These are phyloP conservation scores for Acheta domesticus DNA, from an alignment of 2,888 invertebrate species.

Conservation along the genomic window DNA sequence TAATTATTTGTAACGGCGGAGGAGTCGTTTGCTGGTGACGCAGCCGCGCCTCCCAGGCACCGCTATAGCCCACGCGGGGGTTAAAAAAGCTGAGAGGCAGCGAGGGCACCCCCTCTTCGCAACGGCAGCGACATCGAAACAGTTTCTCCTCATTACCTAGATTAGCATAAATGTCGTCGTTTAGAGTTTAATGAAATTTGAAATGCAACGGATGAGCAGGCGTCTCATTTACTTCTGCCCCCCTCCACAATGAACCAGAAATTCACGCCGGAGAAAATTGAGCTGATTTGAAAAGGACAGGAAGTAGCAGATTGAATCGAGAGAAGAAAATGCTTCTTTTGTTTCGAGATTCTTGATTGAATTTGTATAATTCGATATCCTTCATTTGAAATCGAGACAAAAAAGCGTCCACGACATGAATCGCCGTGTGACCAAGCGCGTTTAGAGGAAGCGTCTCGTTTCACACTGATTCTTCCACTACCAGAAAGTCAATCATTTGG, in stretches of 20 bases:
- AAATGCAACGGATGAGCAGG: neutral
- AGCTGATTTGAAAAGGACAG: neutral
- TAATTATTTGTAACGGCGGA: neutral
- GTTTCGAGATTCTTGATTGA: neutral
- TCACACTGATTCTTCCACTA: neutral
- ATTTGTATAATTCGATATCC: slow-evolving; percentile 6
- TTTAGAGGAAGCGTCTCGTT: neutral
- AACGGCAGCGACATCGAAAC: neutral
- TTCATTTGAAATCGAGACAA: neutral
- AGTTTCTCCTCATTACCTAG: neutral
- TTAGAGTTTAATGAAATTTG: neutral
- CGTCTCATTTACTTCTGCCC: neutral
- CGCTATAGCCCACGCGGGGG: neutral
- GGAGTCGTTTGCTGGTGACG: neutral
- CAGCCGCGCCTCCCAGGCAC: neutral
- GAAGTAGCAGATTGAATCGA: too few relatives aligned
- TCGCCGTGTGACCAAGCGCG: neutral
- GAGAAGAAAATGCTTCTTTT: too few relatives aligned
- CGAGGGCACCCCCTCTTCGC: too few relatives aligned
- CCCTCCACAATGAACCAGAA: neutral
- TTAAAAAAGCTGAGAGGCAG: too few relatives aligned
- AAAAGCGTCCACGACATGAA: neutral
- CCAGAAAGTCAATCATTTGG: neutral
- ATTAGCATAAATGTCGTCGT: neutral
- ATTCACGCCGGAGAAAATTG: too few relatives aligned